These are phyloP conservation scores for Procambarus virginalis DNA, from an alignment of 1,140 invertebrate species.

Conservation along the genomic window DNA sequence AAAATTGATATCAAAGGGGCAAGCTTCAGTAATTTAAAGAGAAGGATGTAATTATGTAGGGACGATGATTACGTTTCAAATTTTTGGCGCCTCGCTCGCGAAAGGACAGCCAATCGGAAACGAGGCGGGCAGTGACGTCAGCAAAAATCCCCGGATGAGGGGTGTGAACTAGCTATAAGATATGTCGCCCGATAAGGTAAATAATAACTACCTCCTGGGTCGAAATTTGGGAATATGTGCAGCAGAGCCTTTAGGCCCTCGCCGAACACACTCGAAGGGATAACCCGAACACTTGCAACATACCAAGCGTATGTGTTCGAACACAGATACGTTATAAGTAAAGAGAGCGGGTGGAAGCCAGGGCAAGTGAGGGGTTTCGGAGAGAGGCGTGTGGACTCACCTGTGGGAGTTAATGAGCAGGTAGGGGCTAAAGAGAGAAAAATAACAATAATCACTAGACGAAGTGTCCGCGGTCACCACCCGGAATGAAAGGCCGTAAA, in stretches of 20 bases:
- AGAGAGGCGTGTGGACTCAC: background rate
- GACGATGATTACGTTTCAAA: slow-evolving; percentile 55
- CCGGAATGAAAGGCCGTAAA: slow-evolving; percentile 17
- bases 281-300: too few species aligned
- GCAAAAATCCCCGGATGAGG: slow-evolving; percentile 65
- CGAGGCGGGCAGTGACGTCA: slow-evolving; percentile 59
- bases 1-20: background rate
- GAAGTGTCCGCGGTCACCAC: slow-evolving; percentile 30
- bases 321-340: too few species aligned
- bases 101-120: slow-evolving; percentile 67
- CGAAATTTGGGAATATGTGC: too few species aligned
- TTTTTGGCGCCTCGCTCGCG: slow-evolving; percentile 62
- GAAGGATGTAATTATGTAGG: slow-evolving; percentile 51
- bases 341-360: background rate
- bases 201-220: too few species aligned
- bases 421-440: slow-evolving; percentile 45
- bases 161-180: slow-evolving; percentile 61
- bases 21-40: background rate
- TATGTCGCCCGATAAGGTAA: slow-evolving; percentile 61
- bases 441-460: slow-evolving; percentile 65
- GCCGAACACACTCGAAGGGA: too few species aligned
- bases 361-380: background rate
- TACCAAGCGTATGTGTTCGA: too few species aligned
- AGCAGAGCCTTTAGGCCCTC: too few species aligned
- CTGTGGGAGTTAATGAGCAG: slow-evolving; percentile 48